These are phyloP conservation scores for Gonocerus acuteangulatus DNA, from an alignment of 2,888 invertebrate species.

Conservation along the genomic window DNA sequence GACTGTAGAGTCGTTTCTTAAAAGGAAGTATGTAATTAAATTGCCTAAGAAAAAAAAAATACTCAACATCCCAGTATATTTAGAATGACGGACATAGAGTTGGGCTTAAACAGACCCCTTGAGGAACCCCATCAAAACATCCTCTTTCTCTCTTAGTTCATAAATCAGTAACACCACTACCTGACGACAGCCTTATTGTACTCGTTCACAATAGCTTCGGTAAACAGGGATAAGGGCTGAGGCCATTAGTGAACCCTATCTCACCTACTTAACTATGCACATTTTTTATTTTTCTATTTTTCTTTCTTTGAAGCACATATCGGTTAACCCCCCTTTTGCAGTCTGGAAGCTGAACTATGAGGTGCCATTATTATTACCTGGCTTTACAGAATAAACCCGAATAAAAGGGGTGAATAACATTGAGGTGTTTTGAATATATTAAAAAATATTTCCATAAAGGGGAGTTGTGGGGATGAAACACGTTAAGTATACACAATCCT, in stretches of 20 bases:
- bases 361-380: neutral
- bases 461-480: neutral
- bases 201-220: constrained; percentile 8
- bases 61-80: too few relatives aligned
- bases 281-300: neutral
- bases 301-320: neutral
- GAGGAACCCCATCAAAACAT: constrained; percentile 10
- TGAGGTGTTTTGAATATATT: neutral
- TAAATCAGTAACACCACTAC: constrained; percentile 15
- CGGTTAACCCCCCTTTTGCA: neutral
- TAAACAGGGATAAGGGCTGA: constrained; percentile 3
- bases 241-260: constrained; percentile 5
- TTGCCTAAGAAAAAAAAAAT: too few relatives aligned
- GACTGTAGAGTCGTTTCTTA: too few relatives aligned
- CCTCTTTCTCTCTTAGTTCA: neutral
- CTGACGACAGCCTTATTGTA: constrained; percentile 18
- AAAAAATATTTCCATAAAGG: neutral
- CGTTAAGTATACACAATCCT: too few relatives aligned
- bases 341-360: neutral
- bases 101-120: too few relatives aligned
- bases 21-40: too few relatives aligned
- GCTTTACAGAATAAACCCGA: neutral
- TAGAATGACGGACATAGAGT: too few relatives aligned
- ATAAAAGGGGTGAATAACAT: neutral
- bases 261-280: neutral